Conservation (phyloP, 2,113 vertebrate genomes). For the Gracilinanus agilis region DNA sequence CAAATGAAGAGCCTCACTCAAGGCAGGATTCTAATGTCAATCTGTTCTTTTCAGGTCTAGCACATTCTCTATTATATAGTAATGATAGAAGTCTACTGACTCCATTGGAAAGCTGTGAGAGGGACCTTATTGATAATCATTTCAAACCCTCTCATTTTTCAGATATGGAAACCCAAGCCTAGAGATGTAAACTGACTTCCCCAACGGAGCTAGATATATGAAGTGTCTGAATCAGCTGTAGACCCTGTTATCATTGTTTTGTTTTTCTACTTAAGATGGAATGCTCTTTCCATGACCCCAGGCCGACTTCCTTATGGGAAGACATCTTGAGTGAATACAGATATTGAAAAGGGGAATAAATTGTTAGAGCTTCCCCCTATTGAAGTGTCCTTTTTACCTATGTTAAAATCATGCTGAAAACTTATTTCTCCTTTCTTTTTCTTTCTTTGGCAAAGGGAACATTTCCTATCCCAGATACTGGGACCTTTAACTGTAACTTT, state of each 20-base stretch:
- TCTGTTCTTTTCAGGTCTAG: background rate
- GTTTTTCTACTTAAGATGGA: background rate
- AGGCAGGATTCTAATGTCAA: background rate
- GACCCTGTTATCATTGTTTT: background rate
- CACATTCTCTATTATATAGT: background rate
- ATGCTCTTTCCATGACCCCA: background rate
- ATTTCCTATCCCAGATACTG: background rate
- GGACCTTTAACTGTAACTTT: slow-evolving; percentile 7
- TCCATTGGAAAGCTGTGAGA: background rate
- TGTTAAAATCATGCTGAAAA: background rate
- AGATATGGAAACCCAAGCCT: background rate
- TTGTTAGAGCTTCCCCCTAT: background rate
- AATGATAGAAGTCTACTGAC: background rate
- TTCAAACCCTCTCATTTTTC: background rate
- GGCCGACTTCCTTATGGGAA: background rate
- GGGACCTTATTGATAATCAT: background rate
- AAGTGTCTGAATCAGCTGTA: background rate
- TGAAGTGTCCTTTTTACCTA: slow-evolving; percentile 9
- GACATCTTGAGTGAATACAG: background rate
- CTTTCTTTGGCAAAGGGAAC: background rate
- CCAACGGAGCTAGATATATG: background rate
- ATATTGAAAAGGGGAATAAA: background rate
- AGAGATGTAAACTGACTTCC: background rate
- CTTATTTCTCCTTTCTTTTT: background rate
- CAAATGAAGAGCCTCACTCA: background rate